Evolutionary conservation across 2,113 vertebrate genomes (phyloP), one percentile per base, ranked within the genome.

Genomic region (Peromyscus leucopus): DNA sequence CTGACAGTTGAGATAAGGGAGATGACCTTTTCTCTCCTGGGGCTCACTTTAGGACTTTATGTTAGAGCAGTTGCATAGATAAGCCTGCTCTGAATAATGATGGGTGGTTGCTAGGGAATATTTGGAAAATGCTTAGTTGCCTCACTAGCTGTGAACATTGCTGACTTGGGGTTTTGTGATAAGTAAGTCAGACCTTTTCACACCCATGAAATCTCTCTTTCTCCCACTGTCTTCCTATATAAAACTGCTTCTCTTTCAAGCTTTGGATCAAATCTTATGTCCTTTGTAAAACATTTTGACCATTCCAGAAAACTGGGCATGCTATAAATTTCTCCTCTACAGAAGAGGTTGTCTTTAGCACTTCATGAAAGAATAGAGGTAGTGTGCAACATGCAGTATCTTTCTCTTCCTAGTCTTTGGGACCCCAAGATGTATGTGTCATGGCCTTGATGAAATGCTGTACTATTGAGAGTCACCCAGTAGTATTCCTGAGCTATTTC

Each of bases 101-200:
- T 28, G 22, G 63, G 17, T 72, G 17, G 93, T 93, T 96, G 86
- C 92, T 93, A 95, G 90, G 94, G 86, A 94, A 22, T 87, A 61
- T 67, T 5, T 90, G 74, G 33, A 90, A 83, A 80, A 57, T 87
- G 42, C 46, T 71, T 57, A 16, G 16, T 36, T 59, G 63, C 9
- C 28, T 92, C 5, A 0, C 31, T 93, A 65, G 46, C 90, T 90
- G 65, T 87, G 69, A 21, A 33, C 51, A 55, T 67, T 71, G 90
- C 63, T 2, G 46, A 89, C 69, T 93, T 55, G 17, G 86, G 76
- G 46, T 10, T 93, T 93, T 85, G 28, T 48, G 39, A 16, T 85
- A 85, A 84, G 67, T 84, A 74, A 85, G 55, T 39, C 57, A 46
- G 65, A 59, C 22, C 55, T 92, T 51, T 46, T 61, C n/a, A 61